Conservation (phyloP, 2,797 vertebrate genomes). For the Characodon lateralis region DNA sequence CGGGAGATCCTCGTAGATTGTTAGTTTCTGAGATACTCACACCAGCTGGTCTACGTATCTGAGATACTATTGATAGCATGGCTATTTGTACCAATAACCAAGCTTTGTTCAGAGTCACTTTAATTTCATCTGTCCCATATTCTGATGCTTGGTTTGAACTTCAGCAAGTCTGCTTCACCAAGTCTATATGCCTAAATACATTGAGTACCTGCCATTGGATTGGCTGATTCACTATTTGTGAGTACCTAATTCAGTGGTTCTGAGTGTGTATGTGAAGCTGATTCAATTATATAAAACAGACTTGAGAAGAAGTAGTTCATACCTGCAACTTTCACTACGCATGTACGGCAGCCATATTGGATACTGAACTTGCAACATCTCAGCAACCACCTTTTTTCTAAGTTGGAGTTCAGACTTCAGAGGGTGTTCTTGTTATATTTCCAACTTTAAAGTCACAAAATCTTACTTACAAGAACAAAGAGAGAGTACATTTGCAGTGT, state of each 20-base stretch:
- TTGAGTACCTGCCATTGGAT: too few species aligned
- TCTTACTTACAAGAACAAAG: not conserved
- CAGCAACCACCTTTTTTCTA: not conserved
- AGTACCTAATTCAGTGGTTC: not conserved
- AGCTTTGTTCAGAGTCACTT: not conserved
- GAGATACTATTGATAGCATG: too few species aligned
- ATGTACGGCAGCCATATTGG: not conserved
- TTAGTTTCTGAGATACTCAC: not conserved
- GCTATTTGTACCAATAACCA: not conserved
- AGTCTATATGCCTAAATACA: not conserved
- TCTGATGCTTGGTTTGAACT: not conserved
- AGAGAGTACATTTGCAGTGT: slow-evolving; percentile 25
- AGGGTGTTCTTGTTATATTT: not conserved
- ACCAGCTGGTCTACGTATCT: not conserved
- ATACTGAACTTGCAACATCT: not conserved
- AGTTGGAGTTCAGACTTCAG: not conserved
- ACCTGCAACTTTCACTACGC: not conserved
- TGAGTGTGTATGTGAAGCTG: not conserved
- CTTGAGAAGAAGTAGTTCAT: not conserved
- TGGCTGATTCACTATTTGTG: too few species aligned
- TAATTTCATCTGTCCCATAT: not conserved
- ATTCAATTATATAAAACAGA: not conserved
- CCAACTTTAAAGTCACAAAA: not conserved
- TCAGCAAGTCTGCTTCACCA: not conserved
- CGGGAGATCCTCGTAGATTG: too few species aligned